Evolutionary conservation across 2,888 invertebrate species (phyloP), one percentile per base, ranked within the genome.

Genomic region (Bibio marci): DNA sequence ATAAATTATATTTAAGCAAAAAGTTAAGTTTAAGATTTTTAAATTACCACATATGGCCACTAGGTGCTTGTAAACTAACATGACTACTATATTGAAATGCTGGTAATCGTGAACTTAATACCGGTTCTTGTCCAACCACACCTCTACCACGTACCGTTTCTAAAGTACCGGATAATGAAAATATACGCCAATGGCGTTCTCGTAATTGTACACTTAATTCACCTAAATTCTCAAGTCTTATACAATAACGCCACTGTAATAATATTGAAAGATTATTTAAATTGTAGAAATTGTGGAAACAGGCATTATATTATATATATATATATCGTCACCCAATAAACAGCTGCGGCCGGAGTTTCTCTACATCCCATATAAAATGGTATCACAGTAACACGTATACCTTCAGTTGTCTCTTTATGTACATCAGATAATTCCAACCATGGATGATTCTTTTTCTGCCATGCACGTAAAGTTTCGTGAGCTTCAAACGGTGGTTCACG

Each of bases 1-100:
- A 38, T 17, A 27, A 39, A 28, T 28, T 13, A 41, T 35, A 31
- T 30, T 2, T 30, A 14, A 31, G 12, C n/a, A 31, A 33, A 38
- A 28, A 27, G 6, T 12, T n/a, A n/a, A n/a, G n/a, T n/a, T n/a
- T n/a, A n/a, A n/a, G n/a, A n/a, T n/a, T 14, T 19, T 15, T 28
- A 37, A 33, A 6, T 27, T 22, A 41, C 61, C 61, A 62, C 61
- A 62, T 62, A 41, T 97, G 95, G 8, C 97, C 97, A 56, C 91
- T 90, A 30, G 94, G 91, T 41, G 94, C 91, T 66, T 95, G 94
- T 48, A 97, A 68, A 50, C 90, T 90, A 39, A 97, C 92, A 62
- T 95, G 94, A 59, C 91, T 92, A 59, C 88, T 90, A 63, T 97
- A 97, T 65, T 97, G 97, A 66, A 95, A 97, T 51, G 94, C 94